A percentile compares a stretch with the other conserved stretches of the same genome.
phyloP scores from a whole-genome alignment of 2,888 invertebrate species.

The Ectropis crepuscularia region DNA sequence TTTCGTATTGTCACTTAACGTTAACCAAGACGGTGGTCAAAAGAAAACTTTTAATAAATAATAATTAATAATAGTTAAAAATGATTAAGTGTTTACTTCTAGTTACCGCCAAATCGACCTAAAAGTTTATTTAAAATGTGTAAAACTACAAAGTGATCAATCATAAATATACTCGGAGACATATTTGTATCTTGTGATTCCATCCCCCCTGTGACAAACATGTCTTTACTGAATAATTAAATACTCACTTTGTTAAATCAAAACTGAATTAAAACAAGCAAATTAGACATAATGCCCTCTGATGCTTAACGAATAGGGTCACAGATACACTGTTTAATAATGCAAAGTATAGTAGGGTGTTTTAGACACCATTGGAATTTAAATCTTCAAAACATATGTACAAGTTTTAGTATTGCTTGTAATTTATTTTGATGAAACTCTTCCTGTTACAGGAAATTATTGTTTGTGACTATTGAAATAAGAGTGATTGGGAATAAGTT shows the following conservation, averaged over 20 bases:
- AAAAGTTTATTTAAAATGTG: no score
- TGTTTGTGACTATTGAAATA: not conserved
- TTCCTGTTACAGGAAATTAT: not conserved
- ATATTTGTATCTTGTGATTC: not conserved
- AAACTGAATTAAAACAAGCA: slow-evolving; percentile 82
- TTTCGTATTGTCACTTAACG: no score
- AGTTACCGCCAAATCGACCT: no score
- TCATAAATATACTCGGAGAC: no score
- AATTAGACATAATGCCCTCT: slow-evolving; percentile 75
- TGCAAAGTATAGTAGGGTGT: slow-evolving; percentile 65
- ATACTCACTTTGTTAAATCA: slow-evolving; percentile 77
- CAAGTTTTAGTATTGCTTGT: not conserved
- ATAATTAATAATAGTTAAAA: no score
- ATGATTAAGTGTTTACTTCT: no score
- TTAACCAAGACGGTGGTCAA: no score
- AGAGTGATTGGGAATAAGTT: slow-evolving; percentile 22
- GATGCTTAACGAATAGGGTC: slow-evolving; percentile 79
- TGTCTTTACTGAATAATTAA: slow-evolving; percentile 72
- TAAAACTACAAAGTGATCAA: no score
- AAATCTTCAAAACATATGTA: slow-evolving; percentile 30
- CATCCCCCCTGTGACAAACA: slow-evolving; percentile 5
- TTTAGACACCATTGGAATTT: slow-evolving; percentile 24
- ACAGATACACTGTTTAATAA: slow-evolving; percentile 75
- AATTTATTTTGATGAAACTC: not conserved
- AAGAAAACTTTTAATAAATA: no score